Evolutionary conservation across 2,888 invertebrate genomes (phyloP), one percentile per base, ranked within the genome.

Genomic region (Tortricodes alternella): DNA sequence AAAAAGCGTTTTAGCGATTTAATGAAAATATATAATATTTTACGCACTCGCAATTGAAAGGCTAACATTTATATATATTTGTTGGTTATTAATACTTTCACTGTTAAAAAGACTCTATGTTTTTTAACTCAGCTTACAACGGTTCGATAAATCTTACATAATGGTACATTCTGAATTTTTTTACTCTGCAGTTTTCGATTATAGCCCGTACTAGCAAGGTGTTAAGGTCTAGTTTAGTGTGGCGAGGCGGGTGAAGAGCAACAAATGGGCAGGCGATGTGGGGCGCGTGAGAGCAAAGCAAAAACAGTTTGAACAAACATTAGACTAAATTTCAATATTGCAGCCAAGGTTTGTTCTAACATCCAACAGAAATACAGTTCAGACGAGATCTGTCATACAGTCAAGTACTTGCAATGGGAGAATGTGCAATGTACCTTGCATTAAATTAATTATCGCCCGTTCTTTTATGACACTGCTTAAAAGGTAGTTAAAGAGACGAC

Each of bases 231-330:
- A 79, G 78, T 88, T 87, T 83, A 85, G 87, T 85, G 84, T 88
- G 81, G 87, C 87, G 80, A 88, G 88, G 86, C 87, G 76, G 78
- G 86, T 87, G 87, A 81, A 80, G 79, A 83, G 84, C 85, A 78
- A 81, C 78, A 78, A 62, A 78, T 80, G 85, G 80, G 84, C 85
- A 86, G 87, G 87, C 87, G 82, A 84, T 83, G 81, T 85, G 79
- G 73, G 78, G 83, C 76, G 71, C 76, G 83, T 81, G 78, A 78
- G 85, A 78, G 85, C 83, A 83, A 73, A 85, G 87, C 84, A 79
- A 80, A 85, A 78, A 83, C 87, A 27, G 19, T 16, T 43, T 19
- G 27, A 27, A 35, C 35, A 37, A 55, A 49, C 27, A 43, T 55
- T 37, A 3, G 15, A 11, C 21, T 15, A 41, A 3, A n/a, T n/a